These are phyloP conservation scores for Drosophila ficusphila DNA, from an alignment of 1,140 invertebrate species.

Conservation along the genomic window DNA sequence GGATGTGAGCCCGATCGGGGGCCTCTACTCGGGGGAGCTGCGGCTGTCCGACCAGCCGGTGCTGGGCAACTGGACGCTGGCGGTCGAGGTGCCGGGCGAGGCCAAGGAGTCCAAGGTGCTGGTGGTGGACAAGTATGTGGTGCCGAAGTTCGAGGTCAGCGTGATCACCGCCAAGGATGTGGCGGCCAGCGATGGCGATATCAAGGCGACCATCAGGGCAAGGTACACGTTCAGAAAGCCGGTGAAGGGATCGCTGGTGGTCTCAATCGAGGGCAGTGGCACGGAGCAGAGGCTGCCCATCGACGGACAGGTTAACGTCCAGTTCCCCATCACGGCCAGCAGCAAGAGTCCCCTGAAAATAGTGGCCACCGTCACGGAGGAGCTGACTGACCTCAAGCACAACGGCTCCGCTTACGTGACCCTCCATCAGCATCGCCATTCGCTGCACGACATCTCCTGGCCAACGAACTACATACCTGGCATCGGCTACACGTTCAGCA, in stretches of 20 bases:
- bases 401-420: slow-evolving; percentile 90
- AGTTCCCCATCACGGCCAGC: slow-evolving; percentile 86
- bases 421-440: slow-evolving; percentile 92
- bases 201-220: slow-evolving; percentile 91
- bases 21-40: slow-evolving; percentile 91
- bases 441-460: slow-evolving; percentile 90
- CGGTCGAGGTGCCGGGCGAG: slow-evolving; percentile 83
- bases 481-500: slow-evolving; percentile 91
- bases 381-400: slow-evolving; percentile 89
- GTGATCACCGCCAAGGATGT: slow-evolving; percentile 92
- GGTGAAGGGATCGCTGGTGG: slow-evolving; percentile 90
- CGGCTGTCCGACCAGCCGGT: slow-evolving; percentile 92
- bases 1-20: slow-evolving; percentile 88
- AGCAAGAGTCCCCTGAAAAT: slow-evolving; percentile 86
- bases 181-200: slow-evolving; percentile 90
- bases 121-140: slow-evolving; percentile 92
- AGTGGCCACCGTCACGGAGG: slow-evolving; percentile 90
- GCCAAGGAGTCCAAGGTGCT: slow-evolving; percentile 48
- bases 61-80: slow-evolving; percentile 95
- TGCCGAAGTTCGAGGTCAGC: slow-evolving; percentile 95
- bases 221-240: slow-evolving; percentile 89
- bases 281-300: slow-evolving; percentile 88
- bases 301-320: slow-evolving; percentile 89
- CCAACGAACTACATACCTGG: slow-evolving; percentile 93
- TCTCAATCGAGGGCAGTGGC: slow-evolving; percentile 86